A percentile compares a stretch with the other conserved stretches of the same genome.
Conservation (phyloP, 2,113 vertebrate species). For the Oncorhynchus keta region DNA sequence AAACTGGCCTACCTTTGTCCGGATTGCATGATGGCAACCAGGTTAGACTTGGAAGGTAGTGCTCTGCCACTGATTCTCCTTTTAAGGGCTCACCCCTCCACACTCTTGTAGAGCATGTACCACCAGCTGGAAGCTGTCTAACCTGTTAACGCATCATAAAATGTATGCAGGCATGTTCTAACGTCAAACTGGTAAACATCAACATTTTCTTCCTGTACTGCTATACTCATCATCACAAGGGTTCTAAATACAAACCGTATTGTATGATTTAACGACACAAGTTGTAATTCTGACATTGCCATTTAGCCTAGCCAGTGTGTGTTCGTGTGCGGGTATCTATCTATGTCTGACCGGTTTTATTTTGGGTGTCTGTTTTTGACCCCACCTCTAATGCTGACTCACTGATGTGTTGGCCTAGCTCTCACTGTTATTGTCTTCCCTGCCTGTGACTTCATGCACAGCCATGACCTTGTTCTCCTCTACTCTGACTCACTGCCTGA, state of each 20-base stretch:
- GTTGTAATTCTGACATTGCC: not conserved
- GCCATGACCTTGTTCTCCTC: constrained; percentile 9
- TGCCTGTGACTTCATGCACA: not conserved
- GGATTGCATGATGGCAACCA: not conserved
- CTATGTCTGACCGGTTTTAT: constrained; percentile 1
- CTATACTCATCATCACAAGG: not conserved
- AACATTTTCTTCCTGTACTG: not conserved
- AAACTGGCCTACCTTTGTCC: no score
- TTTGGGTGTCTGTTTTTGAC: constrained; percentile 6
- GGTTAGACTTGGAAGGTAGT: not conserved
- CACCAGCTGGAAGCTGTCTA: not conserved
- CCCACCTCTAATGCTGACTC: constrained; percentile 4
- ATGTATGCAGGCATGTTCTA: not conserved
- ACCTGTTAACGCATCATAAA: not conserved
- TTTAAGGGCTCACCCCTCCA: not conserved
- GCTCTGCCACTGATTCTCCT: not conserved
- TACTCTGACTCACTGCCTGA: not conserved
- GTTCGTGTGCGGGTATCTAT: not conserved
- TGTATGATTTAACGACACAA: not conserved
- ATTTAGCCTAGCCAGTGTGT: not conserved
- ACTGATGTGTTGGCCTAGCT: not conserved
- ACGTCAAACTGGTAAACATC: not conserved
- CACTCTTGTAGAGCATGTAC: not conserved
- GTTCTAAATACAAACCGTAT: not conserved
- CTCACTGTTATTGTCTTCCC: constrained; percentile 7